These are phyloP conservation scores for Venturia canescens DNA, from an alignment of 1,140 invertebrate species.

Conservation along the genomic window DNA sequence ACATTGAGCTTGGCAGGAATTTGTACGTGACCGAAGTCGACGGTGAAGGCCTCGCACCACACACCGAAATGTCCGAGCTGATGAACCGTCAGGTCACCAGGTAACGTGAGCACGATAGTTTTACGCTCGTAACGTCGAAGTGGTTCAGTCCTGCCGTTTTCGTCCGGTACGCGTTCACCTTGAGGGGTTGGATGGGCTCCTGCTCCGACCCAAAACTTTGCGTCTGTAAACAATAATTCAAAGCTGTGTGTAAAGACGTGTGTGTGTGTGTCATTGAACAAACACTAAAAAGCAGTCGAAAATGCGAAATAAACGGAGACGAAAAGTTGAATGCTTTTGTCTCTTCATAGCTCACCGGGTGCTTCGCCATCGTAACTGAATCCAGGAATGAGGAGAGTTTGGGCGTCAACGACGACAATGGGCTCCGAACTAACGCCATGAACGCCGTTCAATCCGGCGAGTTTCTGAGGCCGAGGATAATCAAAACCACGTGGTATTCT, in stretches of 20 bases:
- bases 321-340: background rate
- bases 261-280: no score
- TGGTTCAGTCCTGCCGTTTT: slow-evolving; percentile 90
- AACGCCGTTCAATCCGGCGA: slow-evolving; percentile 85
- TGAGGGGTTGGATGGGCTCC: slow-evolving; percentile 87
- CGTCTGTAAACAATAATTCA: slow-evolving; percentile 79
- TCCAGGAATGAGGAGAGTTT: slow-evolving; percentile 91
- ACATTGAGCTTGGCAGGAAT: slow-evolving; percentile 87
- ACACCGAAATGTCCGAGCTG: slow-evolving; percentile 88
- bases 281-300: no score
- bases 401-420: slow-evolving; percentile 92
- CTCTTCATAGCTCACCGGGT: slow-evolving; percentile 81
- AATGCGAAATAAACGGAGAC: slow-evolving; percentile 31
- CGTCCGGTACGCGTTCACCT: slow-evolving; percentile 89
- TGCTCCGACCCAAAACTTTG: slow-evolving; percentile 93
- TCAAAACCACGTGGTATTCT: slow-evolving; percentile 87
- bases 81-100: slow-evolving; percentile 80
- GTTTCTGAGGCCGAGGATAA: slow-evolving; percentile 89
- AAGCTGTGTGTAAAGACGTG: no score
- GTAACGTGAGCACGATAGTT: slow-evolving; percentile 91
- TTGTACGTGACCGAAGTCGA: slow-evolving; percentile 92
- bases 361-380: slow-evolving; percentile 94
- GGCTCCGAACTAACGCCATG: slow-evolving; percentile 91
- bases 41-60: slow-evolving; percentile 92
- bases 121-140: slow-evolving; percentile 88